Percentiles rank a stretch among this genome's conserved stretches.
Conservation (phyloP, 1,140 invertebrate species). For the Sycophila sp. region DNA sequence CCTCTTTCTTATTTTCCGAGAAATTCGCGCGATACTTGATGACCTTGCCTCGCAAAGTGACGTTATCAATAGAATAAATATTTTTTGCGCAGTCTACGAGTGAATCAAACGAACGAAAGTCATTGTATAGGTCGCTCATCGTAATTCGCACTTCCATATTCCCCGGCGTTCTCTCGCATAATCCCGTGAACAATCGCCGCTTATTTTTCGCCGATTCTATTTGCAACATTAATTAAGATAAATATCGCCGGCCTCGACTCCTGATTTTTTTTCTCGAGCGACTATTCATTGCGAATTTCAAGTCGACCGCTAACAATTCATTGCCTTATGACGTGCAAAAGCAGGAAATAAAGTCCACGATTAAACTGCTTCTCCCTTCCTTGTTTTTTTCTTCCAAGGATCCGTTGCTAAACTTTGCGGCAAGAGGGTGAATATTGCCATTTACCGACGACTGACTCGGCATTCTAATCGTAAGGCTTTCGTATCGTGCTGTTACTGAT, state of each 20-base stretch:
- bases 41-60: too few relatives aligned
- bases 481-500: not conserved
- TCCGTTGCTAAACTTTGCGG: not conserved
- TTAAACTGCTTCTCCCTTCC: not conserved
- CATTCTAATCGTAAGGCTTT: not conserved
- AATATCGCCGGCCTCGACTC: conserved; percentile 7
- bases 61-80: too few relatives aligned
- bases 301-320: conserved; percentile 15
- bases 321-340: conserved; percentile 3
- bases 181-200: not conserved
- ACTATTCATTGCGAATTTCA: conserved; percentile 38
- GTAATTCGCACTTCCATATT: too few relatives aligned
- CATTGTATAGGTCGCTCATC: too few relatives aligned
- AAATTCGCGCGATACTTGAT: too few relatives aligned
- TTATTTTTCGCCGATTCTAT: not conserved
- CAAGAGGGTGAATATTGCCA: not conserved
- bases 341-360: too few relatives aligned
- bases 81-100: too few relatives aligned
- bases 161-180: too few relatives aligned
- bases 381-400: conserved; percentile 2
- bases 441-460: not conserved
- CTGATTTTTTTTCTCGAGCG: not conserved
- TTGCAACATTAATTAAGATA: conserved; percentile 25
- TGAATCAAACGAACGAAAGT: too few relatives aligned
- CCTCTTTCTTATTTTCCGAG: too few relatives aligned